Conservation (phyloP, 2,113 vertebrate genomes). For the Fulmarus glacialis region DNA sequence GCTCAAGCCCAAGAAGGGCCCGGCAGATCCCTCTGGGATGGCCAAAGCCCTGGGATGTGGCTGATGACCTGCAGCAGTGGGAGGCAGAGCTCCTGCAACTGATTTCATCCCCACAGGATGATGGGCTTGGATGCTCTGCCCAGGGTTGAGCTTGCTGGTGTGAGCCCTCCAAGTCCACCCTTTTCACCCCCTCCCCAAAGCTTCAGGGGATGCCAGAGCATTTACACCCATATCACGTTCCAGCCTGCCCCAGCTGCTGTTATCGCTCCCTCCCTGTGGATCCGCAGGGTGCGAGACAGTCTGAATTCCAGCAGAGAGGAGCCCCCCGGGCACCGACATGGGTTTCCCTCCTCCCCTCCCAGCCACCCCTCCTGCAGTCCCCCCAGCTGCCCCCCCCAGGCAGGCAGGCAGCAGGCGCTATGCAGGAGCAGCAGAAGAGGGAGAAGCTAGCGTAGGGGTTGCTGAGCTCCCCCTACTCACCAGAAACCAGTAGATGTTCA, state of each 20-base stretch:
- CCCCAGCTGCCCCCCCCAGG: background rate
- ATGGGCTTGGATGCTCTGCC: background rate
- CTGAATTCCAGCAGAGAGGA: background rate
- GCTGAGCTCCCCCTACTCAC: constrained; percentile 74
- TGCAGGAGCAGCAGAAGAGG: background rate
- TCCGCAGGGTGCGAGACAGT: accelerated
- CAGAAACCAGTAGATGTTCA: constrained; percentile 99
- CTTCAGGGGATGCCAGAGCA: background rate
- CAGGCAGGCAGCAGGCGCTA: background rate
- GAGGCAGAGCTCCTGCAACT: background rate
- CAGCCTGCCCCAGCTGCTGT: background rate
- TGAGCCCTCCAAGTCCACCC: background rate
- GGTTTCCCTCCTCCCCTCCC: background rate
- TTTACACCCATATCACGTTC: accelerated
- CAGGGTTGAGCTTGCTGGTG: accelerated
- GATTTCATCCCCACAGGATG: accelerated
- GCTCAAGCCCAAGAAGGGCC: background rate
- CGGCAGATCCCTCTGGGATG: background rate
- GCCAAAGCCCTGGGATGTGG: background rate
- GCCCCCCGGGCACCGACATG: accelerated
- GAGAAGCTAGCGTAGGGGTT: background rate
- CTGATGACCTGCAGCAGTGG: accelerated
- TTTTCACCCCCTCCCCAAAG: background rate
- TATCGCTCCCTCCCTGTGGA: accelerated
- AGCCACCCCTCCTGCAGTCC: background rate